These are phyloP conservation scores for Osmerus mordax DNA, from an alignment of 2,113 vertebrate species.

Conservation along the genomic window DNA sequence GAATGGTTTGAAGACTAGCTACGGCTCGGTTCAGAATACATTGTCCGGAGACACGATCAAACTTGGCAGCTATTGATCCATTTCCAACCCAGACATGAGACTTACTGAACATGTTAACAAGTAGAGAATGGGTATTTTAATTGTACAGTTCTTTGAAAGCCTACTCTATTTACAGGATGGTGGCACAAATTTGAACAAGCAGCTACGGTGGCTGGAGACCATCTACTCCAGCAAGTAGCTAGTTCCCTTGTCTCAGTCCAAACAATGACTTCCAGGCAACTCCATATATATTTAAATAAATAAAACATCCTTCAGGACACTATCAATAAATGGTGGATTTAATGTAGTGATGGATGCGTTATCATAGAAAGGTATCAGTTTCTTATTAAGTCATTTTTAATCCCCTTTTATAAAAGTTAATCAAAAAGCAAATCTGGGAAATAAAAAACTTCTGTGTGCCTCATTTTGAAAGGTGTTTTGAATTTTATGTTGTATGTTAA, in stretches of 20 bases:
- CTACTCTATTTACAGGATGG: constrained; percentile 30
- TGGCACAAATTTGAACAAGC: constrained; percentile 37
- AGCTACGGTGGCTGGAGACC: not conserved
- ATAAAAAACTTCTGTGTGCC: constrained; percentile 9
- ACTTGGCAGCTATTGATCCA: constrained; percentile 72
- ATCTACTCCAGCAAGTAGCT: constrained; percentile 4
- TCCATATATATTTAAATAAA: constrained; percentile 4
- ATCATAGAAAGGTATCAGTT: constrained; percentile 25
- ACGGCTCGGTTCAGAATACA: constrained; percentile 62
- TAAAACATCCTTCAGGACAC: constrained; percentile 14
- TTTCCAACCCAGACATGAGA: constrained; percentile 60
- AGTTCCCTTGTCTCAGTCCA: not conserved
- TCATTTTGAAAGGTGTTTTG: not conserved
- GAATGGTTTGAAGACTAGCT: constrained; percentile 68
- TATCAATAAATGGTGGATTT: constrained; percentile 17
- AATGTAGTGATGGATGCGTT: constrained; percentile 27
- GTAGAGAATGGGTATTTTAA: constrained; percentile 61
- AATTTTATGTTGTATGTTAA: not conserved
- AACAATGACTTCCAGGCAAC: constrained; percentile 6
- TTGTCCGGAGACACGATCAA: constrained; percentile 68
- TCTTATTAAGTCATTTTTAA: constrained; percentile 26
- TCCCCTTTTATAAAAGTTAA: constrained; percentile 28
- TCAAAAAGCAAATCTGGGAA: constrained; percentile 25
- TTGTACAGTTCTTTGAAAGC: constrained; percentile 55
- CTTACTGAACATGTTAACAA: constrained; percentile 67